Base-by-base conservation (phyloP, 2,888 invertebrate genomes). In the Eustalomyia histrio region DNA sequence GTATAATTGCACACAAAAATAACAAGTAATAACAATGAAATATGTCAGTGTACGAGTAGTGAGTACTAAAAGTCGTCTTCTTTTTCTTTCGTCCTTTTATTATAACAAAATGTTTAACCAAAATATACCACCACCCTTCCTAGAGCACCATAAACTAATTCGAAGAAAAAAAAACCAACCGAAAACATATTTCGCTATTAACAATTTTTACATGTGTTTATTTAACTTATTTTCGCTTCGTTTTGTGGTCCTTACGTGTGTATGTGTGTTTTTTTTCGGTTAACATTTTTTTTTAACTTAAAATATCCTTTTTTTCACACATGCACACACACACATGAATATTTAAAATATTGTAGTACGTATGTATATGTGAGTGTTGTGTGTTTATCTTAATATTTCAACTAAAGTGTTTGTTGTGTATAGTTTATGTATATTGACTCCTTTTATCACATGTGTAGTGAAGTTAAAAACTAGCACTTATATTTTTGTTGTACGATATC, bases 1-100 rank as follows among this genome's bases (percentile, higher is more conserved):
- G 81, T 65, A 39, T 75, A 78, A 78, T 81, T 65, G 65, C 78
- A 67, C 65, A 29, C 39, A 68, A 63, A 53, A 21, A 64, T 24
- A 65, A 53, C 52, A 73, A 71, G 74, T 75, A 78, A 81, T 81
- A 81, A 78, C 63, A 78, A 81, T 81, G 78, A 81, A 78, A 78
- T 78, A 67, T 81, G 78, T 71, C 81, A 81, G 81, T 74, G 69
- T 58, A n/a, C n/a, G 29, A 29, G 29, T 29, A 29, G 29, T 29
- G 29, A 29, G 29, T 4, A 57, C 24, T 1, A 24, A 57, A 3
- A 29, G 16, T 29, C 12, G 6, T 63, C 39, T 58, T 53, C 39
- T 61, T 76, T 24, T 29, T 29, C 4, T 29, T 29, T 29, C 29
- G 29, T 29, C 29, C 16, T 29, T 47, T 47, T 10, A 71, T 71